Evolutionary conservation across 2,797 vertebrate species (phyloP), one percentile per base, ranked within the genome.

Genomic region (Serranus cabrilla): DNA sequence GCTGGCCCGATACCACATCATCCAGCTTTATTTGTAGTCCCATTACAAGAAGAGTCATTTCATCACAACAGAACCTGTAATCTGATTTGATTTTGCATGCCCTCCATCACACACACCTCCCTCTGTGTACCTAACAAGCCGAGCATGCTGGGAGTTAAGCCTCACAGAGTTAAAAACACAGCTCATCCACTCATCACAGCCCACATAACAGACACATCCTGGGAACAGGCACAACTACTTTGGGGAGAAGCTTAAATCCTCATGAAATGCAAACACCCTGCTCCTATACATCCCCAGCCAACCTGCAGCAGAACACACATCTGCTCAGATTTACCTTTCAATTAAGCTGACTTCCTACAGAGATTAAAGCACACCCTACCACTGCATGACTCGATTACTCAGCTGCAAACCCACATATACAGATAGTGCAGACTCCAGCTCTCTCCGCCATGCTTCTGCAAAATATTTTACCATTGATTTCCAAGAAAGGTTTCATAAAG

Each of bases 391-490:
- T 54, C n/a, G 56, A 80, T 56, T 67, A 64, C 66, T 61, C 46
- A n/a, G 51, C 74, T 57, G 40, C 23, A 47, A 39, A 45, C 37
- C 23, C 45, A 8, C 65, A 34, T 11, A 10, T 1, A 37, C 25
- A 80, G 42, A 74, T 1, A 11, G 6, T 10, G 20, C 65, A 73
- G 39, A 56, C 70, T 57, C n/a, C 31, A 11, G 21, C 51, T 27
- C 65, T 4, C 51, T 27, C 65, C 3, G 34, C 50, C 7, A 2
- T 40, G 70, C 18, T 2, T 49, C 73, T 56, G 68, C 64, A 61
- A 84, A 88, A 83, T 55, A 71, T 84, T 74, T 84, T 75, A 84
- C 20, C 51, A 85, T 78, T 68, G 82, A 86, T 87, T 80, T 79
- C 75, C 59, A 62, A 40, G 60, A 76, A 50, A 74, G 71, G 66